Evolutionary conservation across 2,888 invertebrate genomes (phyloP).

Genomic region (Catocala nupta): DNA sequence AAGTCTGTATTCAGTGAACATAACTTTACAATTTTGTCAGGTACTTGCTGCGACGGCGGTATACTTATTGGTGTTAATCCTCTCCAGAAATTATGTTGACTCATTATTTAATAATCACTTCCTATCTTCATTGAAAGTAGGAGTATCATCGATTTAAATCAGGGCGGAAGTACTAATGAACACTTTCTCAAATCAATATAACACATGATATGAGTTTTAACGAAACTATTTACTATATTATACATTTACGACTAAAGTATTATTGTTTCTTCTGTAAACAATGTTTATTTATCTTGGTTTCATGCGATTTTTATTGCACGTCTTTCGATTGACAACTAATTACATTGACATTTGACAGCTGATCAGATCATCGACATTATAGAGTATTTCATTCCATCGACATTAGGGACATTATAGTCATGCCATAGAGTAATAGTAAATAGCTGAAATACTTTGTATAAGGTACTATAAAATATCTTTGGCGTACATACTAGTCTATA

Average conservation of each 20-base stretch:
- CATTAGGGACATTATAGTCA: too few relatives aligned
- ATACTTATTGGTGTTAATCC: constrained; percentile 75
- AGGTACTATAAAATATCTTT: too few relatives aligned
- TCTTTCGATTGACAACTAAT: constrained; percentile 42
- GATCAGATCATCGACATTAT: constrained; percentile 33
- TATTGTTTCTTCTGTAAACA: constrained; percentile 29
- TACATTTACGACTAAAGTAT: constrained; percentile 44
- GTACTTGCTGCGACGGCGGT: constrained; percentile 72
- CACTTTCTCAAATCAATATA: constrained; percentile 37
- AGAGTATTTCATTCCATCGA: too few relatives aligned
- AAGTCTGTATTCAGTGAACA: constrained; percentile 75
- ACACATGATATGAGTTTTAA: constrained; percentile 29
- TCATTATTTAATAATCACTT: constrained; percentile 74
- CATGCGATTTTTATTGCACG: constrained; percentile 26
- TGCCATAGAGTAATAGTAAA: too few relatives aligned
- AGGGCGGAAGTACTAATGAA: constrained; percentile 49
- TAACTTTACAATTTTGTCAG: constrained; percentile 81
- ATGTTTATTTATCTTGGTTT: constrained; percentile 38
- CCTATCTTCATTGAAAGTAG: constrained; percentile 56
- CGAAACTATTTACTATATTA: constrained; percentile 26
- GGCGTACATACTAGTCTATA: too few relatives aligned
- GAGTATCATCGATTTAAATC: constrained; percentile 59
- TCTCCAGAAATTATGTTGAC: constrained; percentile 83
- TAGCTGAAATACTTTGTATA: too few relatives aligned
- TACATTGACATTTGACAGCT: constrained; percentile 44